These are phyloP conservation scores for Hippocampus kuda DNA, from an alignment of 2,797 vertebrate genomes.

Conservation along the genomic window DNA sequence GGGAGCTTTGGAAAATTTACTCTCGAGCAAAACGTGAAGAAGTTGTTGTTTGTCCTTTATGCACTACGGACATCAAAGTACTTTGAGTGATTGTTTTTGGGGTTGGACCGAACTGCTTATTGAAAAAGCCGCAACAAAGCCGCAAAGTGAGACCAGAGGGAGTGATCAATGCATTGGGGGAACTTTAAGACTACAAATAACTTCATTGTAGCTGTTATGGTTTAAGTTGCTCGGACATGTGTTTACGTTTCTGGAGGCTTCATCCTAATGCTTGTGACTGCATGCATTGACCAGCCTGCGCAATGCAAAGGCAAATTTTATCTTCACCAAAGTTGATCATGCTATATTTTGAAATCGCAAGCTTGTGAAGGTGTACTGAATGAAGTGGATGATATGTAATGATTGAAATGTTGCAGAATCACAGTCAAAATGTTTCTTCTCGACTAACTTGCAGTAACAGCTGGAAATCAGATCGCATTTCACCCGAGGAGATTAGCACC, in stretches of 20 bases:
- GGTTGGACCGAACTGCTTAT: neutral
- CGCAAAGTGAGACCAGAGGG: neutral
- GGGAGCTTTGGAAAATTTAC: too few relatives aligned
- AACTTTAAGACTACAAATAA: neutral
- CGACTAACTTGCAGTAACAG: slow-evolving; percentile 19
- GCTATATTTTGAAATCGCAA: neutral
- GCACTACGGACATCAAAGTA: neutral
- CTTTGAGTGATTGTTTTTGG: neutral
- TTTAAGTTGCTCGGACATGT: neutral
- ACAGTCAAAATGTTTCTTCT: neutral
- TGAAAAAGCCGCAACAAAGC: neutral
- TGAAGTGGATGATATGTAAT: neutral
- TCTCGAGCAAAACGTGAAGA: too few relatives aligned
- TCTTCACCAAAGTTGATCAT: neutral
- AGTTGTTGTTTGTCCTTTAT: neutral
- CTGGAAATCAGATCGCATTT: slow-evolving; percentile 33
- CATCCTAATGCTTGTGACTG: neutral
- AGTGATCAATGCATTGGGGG: neutral
- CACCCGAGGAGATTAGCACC: slow-evolving; percentile 42
- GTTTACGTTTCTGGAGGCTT: neutral
- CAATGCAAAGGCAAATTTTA: too few relatives aligned
- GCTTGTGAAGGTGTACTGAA: too few relatives aligned
- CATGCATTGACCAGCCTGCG: neutral
- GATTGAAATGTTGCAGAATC: neutral
- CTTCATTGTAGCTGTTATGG: neutral